Evolutionary conservation across 2,113 vertebrate genomes (phyloP).

Genomic region (Python bivittatus): DNA sequence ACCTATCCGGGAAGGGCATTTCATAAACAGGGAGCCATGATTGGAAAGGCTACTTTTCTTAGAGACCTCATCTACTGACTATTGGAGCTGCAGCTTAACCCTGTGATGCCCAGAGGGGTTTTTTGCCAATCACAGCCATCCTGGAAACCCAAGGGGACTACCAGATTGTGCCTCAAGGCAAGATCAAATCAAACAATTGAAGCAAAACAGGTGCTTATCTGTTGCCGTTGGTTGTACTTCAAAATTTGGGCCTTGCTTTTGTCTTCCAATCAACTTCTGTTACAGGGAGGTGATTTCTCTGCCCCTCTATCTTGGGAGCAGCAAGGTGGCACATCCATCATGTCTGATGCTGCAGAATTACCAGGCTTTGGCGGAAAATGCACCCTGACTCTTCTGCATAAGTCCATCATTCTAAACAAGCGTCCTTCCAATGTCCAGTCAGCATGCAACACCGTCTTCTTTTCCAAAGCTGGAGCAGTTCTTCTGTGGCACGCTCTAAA

Average conservation of each 20-base stretch:
- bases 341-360: not conserved
- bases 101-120: not conserved
- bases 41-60: not conserved
- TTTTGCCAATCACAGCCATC: not conserved
- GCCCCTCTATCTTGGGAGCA: not conserved
- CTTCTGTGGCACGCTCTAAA: too few species aligned
- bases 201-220: not conserved
- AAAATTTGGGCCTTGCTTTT: not conserved
- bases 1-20: not conserved
- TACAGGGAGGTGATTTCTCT: not conserved
- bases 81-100: not conserved
- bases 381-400: too few species aligned
- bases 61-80: not conserved
- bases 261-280: not conserved
- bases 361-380: not conserved
- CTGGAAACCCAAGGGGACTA: not conserved
- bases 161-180: not conserved
- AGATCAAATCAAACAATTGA: not conserved
- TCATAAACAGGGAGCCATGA: not conserved
- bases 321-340: not conserved
- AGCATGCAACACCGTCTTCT: too few species aligned
- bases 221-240: not conserved
- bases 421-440: too few species aligned
- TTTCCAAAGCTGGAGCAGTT: too few species aligned
- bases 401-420: too few species aligned